These are phyloP conservation scores for Heliconius melpomene DNA, from an alignment of 1,140 invertebrate species.

Conservation along the genomic window DNA sequence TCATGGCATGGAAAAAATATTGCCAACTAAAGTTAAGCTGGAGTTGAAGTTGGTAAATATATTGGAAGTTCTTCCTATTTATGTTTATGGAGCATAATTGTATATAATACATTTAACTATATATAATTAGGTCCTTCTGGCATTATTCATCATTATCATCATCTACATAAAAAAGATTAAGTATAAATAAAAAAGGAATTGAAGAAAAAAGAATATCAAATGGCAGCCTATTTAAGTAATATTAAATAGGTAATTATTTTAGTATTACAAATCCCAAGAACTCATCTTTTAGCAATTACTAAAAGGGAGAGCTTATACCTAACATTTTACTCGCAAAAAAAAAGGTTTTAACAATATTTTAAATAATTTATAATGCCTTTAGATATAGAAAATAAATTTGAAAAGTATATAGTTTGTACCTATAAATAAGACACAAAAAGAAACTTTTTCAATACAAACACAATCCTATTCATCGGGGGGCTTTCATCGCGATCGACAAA, in stretches of 20 bases:
- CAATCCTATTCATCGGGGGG: constrained; percentile 35
- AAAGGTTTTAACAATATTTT: neutral
- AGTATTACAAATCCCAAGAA: too few species aligned
- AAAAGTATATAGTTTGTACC: neutral
- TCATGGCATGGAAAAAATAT: constrained; percentile 17
- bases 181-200: neutral
- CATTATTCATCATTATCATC: too few species aligned
- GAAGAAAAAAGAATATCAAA: neutral
- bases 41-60: neutral
- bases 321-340: neutral
- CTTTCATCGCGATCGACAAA: constrained; percentile 47
- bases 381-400: too few species aligned
- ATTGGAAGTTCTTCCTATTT: neutral
- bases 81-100: neutral
- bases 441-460: constrained; percentile 29
- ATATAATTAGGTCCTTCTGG: too few species aligned
- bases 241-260: too few species aligned
- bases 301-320: neutral
- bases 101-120: neutral
- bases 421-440: constrained; percentile 6
- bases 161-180: too few species aligned
- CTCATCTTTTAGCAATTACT: neutral
- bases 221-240: too few species aligned
- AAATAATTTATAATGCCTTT: too few species aligned
- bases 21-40: constrained; percentile 8